Base-by-base conservation (phyloP, 2,888 invertebrate species). In the Sialis lutaria region DNA sequence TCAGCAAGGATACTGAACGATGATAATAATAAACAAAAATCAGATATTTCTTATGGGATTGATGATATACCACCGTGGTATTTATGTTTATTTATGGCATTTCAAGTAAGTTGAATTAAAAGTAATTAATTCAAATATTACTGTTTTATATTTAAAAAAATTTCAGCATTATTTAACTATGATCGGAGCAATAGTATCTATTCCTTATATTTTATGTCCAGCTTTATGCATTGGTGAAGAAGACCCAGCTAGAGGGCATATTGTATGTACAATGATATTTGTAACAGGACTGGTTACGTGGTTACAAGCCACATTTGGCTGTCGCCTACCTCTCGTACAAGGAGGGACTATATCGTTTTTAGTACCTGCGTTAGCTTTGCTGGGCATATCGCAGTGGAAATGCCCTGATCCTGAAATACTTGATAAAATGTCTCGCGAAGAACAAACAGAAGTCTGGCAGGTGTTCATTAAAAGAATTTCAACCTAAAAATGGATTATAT, bases 31-130 rank as follows among this genome's bases (percentile, higher is more conserved):
- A 12, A 13, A 22, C 22, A 55, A 49, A 55, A 49, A 33, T 31
- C 55, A 8, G 66, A 65, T 48, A 69, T 76, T 54, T 67, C 74
- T 1, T 89, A 88, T 58, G 81, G 77, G 41, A 80, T 89, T 49
- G 85, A 88, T 51, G 87, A 88, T 57, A 67, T 72, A 12, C 89
- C 89, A 1, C 80, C 88, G 0, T 89, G 87, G 88, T 87, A 88
- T 60, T 69, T 87, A 30, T 82, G 83, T 56, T 73, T 88, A 52
- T 79, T 86, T 56, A 74, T 89, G 65, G 88, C 87, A 9, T 67
- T 89, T 47, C 89, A 84, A 75, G 83, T 82, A 61, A 44, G 48
- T 32, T 30, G 33, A 22, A 22, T 22, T 22, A 22, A 2, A 22
- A 22, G 22, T 51, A 12, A 22, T 13, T 32, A 42, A 31, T 22